Base-by-base conservation (phyloP, 2,797 vertebrate species). In the Schizopygopsis pylzovi region DNA sequence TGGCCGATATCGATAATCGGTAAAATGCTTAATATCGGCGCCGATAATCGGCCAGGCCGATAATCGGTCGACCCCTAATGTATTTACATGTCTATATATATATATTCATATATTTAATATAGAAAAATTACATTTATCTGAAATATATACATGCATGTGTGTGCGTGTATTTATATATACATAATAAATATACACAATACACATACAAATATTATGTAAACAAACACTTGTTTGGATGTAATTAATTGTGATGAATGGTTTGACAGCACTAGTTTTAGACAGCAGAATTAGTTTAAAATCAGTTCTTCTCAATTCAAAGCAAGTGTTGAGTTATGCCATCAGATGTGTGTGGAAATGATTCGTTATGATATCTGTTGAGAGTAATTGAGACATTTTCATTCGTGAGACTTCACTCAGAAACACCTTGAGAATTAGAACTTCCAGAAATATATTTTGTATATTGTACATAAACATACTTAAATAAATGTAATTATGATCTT, bases 381-480 rank as follows among this genome's bases (percentile, higher is more conserved):
- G 39, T 63, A 65, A 45, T 63, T 59, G 63, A 56, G 82, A 79
- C 12, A 10, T 79, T 76, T 87, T 79, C 41, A 73, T 75, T 18
- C 43, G 9, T 86, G 86, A 90, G 89, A 72, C 90, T 61, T 87
- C 59, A 3, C 88, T 87, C 81, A 90, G 83, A 86, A 76, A 84
- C 91, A 82, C 73, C 82, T 85, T 61, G 85, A 87, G 49, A 92
- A 91, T 88, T 85, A 88, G 91, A 61, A 79, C 91, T 92, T 93
- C 91, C 85, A 87, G 88, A 91, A 87, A 81, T 73, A 83, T 84
- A 91, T 80, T 92, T 90, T 95, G 92, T 95, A 94, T 88, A 94
- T 93, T 95, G 94, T 94, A 94, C 89, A 93, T 94, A 84, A 85
- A 87, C 90, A 91, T 92, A 88, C 88, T 59, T 72, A 82, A 88